Evolutionary conservation across 1,140 invertebrate species (phyloP), one percentile per base, ranked within the genome.

Genomic region (Scylla paramamosain): DNA sequence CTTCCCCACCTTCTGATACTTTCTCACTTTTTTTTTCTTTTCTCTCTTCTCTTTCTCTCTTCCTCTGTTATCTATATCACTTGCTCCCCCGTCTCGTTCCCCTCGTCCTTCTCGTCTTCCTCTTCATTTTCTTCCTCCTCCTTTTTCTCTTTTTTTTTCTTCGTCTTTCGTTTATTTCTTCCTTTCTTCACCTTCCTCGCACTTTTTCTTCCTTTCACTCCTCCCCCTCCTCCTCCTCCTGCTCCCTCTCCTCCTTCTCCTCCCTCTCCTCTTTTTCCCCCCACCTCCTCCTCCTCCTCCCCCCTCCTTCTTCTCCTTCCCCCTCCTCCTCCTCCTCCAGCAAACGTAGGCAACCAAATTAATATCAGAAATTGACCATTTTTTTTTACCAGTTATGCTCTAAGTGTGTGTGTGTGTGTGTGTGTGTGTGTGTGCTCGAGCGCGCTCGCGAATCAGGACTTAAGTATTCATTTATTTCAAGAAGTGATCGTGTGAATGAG

Each of bases 1-100:
- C 90, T 91, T 39, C 31, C 20, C 31, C 90, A 4, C 90, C 31
- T 31, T 59, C 52, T 91, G 39, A 52, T 31, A 52, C 90, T 91
- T 39, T 59, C 46, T 59, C 46, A 4, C 46, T 91, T 31, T 59
- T 39, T 59, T 39, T 91, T 31, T 59, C 46, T 91, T 39, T 91
- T 31, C 31, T 39, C 48, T 39, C 48, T 31, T 6, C 90, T 91
- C 90, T 91, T 31, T 25, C 90, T 91, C 89, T 91, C 90, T 59
- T 31, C 25, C 90, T 91, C 90, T 20, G 25, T 20, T 20, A 59
- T 20, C 10, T 20, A 59, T 20, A 59, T 20, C 52, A 59, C 52
- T 20, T 12, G 1, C 52, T 59, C 52, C 10, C 20, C 52, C 20
- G 10, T 12, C 52, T 59, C 52, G 2, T 59, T 12, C 52, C 10